Evolutionary conservation across 2,888 invertebrate species (phyloP).

Genomic region (Plebejus argus): DNA sequence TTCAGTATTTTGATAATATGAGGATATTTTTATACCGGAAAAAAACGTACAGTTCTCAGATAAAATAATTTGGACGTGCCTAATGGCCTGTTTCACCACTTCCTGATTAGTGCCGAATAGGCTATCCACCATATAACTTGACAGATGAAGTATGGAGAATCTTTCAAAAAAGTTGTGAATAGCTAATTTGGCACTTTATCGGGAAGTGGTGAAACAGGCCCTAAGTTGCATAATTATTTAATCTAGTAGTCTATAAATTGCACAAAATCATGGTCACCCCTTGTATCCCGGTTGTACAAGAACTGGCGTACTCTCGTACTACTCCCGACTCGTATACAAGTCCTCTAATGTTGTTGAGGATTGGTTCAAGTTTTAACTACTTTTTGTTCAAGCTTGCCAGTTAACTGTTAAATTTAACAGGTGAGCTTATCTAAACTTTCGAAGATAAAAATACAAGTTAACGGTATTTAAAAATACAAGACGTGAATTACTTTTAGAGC

Average conservation of each 20-base stretch:
- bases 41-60: too few relatives aligned
- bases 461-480: background rate
- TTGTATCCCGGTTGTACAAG: background rate
- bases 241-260: background rate
- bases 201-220: too few relatives aligned
- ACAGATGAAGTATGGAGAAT: too few relatives aligned
- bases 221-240: too few relatives aligned
- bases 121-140: too few relatives aligned
- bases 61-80: too few relatives aligned
- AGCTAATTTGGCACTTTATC: too few relatives aligned
- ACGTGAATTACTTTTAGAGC: background rate
- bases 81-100: too few relatives aligned
- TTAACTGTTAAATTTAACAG: constrained; percentile 7
- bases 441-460: background rate
- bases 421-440: background rate
- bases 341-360: constrained; percentile 34
- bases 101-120: too few relatives aligned
- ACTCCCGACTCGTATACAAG: constrained; percentile 30
- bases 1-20: too few relatives aligned
- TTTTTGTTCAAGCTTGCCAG: background rate
- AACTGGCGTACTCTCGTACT: background rate
- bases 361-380: constrained; percentile 25
- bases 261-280: background rate
- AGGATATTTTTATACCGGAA: too few relatives aligned
- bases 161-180: too few relatives aligned